Evolutionary conservation across 2,797 vertebrate genomes (phyloP), one percentile per base, ranked within the genome.

Genomic region (Gymnocypris eckloni): DNA sequence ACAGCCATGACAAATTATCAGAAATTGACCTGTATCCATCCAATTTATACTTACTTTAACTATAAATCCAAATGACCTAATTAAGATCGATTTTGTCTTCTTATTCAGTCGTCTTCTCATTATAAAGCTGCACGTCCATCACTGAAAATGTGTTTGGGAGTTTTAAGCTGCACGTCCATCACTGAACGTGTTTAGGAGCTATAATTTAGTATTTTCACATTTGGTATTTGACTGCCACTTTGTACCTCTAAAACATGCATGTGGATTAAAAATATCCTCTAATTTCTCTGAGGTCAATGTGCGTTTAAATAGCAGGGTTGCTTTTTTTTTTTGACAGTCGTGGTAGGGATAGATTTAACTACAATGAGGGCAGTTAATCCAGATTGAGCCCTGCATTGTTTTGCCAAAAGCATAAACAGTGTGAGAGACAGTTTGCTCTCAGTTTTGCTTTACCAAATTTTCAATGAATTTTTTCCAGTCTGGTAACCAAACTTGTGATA

Each of bases 281-380:
- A 77, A 84, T 45, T 59, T 84, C 7, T n/a, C 25, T 69, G 33
- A 64, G 64, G 33, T 70, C 77, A 82, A 33, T 72, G 22, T 39
- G 25, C 66, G 81, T 77, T 86, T 52, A 82, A 82, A 71, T 86
- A 86, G 79, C 48, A 28, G 48, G 61, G 76, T 67, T 43, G 0
- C n/a, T 37, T 79, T 54, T 81, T 13, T 79, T 45, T 87, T 10
- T 10, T 59, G 18, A 81, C 43, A 1, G 54, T 84, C 78, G 84
- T 86, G 8, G 9, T 89, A 87, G 79, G 39, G 88, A 91, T 89
- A 75, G 75, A 92, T 85, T 79, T 79, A 75, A 16, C 82, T 77
- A 70, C 79, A 41, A 72, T 86, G 85, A 54, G 83, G 71, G 78
- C 77, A 43, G 86, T 13, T 91, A 88, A 91, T 91, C 89, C 86